These are phyloP conservation scores for Pseudorectes ferrugineus DNA, from an alignment of 2,113 vertebrate genomes.

Conservation along the genomic window DNA sequence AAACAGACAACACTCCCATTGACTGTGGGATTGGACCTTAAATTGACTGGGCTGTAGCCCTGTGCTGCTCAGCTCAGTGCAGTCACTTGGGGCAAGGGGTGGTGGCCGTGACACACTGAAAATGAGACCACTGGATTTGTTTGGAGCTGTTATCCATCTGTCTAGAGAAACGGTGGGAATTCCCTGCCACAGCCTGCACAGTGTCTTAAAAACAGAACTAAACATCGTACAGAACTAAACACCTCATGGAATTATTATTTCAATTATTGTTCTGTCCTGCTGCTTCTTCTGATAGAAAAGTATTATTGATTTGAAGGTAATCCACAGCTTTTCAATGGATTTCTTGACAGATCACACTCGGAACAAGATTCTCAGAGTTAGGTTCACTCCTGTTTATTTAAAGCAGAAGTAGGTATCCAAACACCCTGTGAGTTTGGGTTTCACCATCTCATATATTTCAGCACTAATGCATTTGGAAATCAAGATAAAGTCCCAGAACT, in stretches of 20 bases:
- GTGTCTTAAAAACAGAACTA: neutral
- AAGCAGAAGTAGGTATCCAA: neutral
- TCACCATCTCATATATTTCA: neutral
- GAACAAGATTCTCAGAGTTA: neutral
- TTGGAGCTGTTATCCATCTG: neutral
- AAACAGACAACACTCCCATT: conserved; percentile 55
- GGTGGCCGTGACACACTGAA: neutral
- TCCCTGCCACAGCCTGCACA: neutral
- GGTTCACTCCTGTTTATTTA: neutral
- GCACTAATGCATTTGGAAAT: neutral
- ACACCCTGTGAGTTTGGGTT: neutral
- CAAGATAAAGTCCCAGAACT: neutral
- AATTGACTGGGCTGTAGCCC: neutral
- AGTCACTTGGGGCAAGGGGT: neutral
- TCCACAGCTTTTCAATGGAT: accelerated
- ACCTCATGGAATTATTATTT: neutral
- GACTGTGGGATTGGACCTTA: neutral
- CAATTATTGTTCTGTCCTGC: neutral
- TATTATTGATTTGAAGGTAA: neutral
- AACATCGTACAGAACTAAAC: neutral
- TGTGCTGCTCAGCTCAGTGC: neutral
- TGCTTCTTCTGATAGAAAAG: neutral
- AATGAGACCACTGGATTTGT: neutral
- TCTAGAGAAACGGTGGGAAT: neutral
- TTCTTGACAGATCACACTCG: neutral